Conservation (phyloP, 2,797 vertebrate genomes). For the Sitta carolinensis region DNA sequence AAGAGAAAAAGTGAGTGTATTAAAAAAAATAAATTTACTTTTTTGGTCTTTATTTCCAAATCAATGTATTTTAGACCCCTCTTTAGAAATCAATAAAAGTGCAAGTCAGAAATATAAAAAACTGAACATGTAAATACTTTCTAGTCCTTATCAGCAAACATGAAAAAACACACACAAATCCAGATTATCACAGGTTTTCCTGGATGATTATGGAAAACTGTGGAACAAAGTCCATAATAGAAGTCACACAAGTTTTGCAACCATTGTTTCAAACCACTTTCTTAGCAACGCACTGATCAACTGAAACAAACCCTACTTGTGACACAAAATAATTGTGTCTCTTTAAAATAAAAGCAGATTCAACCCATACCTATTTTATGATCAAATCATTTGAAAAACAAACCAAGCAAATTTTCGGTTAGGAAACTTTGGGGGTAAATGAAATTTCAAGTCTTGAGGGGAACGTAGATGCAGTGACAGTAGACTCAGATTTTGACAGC, state of each 20-base stretch:
- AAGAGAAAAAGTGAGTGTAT: neutral
- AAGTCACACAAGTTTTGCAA: neutral
- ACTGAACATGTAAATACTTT: neutral
- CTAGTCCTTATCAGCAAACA: neutral
- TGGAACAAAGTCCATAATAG: neutral
- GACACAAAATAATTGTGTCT: neutral
- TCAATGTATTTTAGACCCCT: neutral
- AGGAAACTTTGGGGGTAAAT: neutral
- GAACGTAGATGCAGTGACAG: neutral
- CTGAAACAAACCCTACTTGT: neutral
- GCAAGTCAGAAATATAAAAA: neutral
- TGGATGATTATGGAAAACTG: neutral
- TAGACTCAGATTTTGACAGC: neutral
- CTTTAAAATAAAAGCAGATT: neutral
- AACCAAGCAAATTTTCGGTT: neutral
- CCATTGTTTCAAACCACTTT: neutral
- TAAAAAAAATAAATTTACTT: neutral
- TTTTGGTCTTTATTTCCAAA: neutral
- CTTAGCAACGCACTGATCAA: neutral
- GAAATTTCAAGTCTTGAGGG: neutral
- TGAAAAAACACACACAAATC: neutral
- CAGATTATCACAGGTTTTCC: neutral
- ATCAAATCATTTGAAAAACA: neutral
- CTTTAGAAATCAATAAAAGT: neutral
- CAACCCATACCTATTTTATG: neutral